Evolutionary conservation across 2,797 vertebrate genomes (phyloP).

Genomic region (Euthynnus affinis): DNA sequence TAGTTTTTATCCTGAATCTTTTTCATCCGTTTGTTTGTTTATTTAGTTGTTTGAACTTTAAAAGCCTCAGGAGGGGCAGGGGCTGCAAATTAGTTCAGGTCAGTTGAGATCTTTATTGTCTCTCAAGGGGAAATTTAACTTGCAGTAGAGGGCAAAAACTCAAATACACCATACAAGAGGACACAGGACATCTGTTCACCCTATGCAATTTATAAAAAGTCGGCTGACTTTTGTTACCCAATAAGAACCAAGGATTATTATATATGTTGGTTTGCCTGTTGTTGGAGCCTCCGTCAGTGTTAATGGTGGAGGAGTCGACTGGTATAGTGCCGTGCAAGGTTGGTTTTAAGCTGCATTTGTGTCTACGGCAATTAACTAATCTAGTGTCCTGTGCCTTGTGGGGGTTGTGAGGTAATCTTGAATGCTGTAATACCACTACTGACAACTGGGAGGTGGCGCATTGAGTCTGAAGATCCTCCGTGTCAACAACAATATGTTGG

Average conservation of each 20-base stretch:
- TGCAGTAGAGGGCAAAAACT: too few species aligned
- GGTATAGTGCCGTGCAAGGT: slow-evolving; percentile 35
- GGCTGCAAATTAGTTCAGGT: neutral
- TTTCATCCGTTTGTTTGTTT: neutral
- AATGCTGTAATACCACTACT: slow-evolving; percentile 79
- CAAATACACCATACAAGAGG: too few species aligned
- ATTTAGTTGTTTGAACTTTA: neutral
- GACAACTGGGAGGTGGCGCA: slow-evolving; percentile 53
- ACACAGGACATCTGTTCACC: too few species aligned
- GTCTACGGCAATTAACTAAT: slow-evolving; percentile 86
- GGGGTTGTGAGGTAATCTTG: slow-evolving; percentile 82
- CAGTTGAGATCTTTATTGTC: too few species aligned
- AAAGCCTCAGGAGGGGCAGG: neutral
- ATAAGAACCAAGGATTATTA: neutral
- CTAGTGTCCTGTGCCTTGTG: slow-evolving; percentile 66
- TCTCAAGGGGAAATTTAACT: too few species aligned
- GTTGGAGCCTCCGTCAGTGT: slow-evolving; percentile 12
- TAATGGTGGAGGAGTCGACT: slow-evolving; percentile 39
- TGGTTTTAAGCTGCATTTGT: slow-evolving; percentile 78
- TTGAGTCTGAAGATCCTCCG: slow-evolving; percentile 44
- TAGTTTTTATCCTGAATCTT: neutral
- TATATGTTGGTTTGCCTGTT: neutral
- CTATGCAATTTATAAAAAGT: neutral
- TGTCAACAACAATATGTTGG: slow-evolving; percentile 64
- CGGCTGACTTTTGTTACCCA: too few species aligned